phyloP scores from a whole-genome alignment of 2,113 vertebrate species.

The Colistium nudipinnis region DNA sequence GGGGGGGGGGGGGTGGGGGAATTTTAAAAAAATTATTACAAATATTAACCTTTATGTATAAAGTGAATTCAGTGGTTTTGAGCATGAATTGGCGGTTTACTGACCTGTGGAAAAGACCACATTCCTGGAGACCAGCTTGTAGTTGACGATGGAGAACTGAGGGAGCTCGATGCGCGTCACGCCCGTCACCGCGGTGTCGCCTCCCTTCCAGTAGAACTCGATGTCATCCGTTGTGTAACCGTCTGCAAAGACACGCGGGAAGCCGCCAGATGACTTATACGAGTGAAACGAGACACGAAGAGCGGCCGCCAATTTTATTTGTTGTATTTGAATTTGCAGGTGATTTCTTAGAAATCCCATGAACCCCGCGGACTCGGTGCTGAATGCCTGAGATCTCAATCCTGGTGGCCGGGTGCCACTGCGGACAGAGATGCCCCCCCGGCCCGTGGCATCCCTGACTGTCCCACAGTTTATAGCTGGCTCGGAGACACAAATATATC shows the following conservation, averaged over 20 bases:
- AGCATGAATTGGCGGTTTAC: not conserved
- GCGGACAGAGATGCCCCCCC: constrained; percentile 26
- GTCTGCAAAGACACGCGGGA: constrained; percentile 80
- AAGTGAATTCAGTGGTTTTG: too few species aligned
- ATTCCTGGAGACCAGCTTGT: constrained; percentile 95
- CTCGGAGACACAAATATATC: constrained; percentile 29
- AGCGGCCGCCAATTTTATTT: too few species aligned
- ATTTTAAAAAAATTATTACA: too few species aligned
- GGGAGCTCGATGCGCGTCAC: constrained; percentile 96
- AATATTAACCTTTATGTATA: not conserved
- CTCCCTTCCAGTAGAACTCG: constrained; percentile 98
- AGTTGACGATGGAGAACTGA: constrained; percentile 97
- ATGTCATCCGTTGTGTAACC: constrained; percentile 99
- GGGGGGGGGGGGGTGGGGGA: too few species aligned
- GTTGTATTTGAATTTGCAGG: too few species aligned
- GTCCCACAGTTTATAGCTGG: constrained; percentile 36
- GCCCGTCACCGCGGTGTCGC: constrained; percentile 91
- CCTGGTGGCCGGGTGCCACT: constrained; percentile 23
- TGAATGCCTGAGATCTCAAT: constrained; percentile 56
- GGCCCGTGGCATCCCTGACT: constrained; percentile 24
- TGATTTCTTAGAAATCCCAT: constrained; percentile 37
- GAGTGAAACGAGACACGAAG: constrained; percentile 18
- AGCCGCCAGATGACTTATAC: too few species aligned
- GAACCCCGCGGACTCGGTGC: constrained; percentile 27
- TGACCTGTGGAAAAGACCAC: constrained; percentile 98